Evolutionary conservation across 2,113 vertebrate genomes (phyloP), one percentile per base, ranked within the genome.

Genomic region (Phalacrocorax carbo): DNA sequence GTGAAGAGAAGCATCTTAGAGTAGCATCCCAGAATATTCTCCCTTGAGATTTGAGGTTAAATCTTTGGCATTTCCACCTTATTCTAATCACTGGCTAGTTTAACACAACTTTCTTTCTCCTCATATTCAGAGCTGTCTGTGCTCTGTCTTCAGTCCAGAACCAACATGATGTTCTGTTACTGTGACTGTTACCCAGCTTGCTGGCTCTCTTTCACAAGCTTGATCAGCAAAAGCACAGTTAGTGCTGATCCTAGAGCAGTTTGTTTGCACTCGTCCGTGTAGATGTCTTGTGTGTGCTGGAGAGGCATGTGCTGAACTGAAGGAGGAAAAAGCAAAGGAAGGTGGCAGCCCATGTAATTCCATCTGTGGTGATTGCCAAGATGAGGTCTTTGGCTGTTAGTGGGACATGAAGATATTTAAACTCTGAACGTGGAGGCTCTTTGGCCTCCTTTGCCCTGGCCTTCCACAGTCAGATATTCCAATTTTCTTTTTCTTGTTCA

Each of bases 191-290:
- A 8, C 0, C 23, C 13, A 66, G 2, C 23, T 80, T 68, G 13
- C 48, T 79, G 38, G 4, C 34, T 54, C 11, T 34, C 54, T 55
- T 86, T 76, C n/a, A 51, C 12, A 68, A 72, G 23, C 29, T 38
- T 44, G 19, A 36, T 80, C 17, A 61, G 38, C 8, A 64, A 64
- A 87, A 76, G 7, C 7, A 10, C 4, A 32, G 19, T n/a, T 79
- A 15, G 23, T 80, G 34, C 48, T 0, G 2, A 7, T 68, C 82
- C n/a, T 86, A 79, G 23, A 79, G 70, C 21, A 23, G 21, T 70
- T 26, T 77, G 26, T 57, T 30, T 75, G 11, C 66, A 5, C 27
- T 58, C 0, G 0, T 78, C 69, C 5, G 0, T 17, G 15, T 54
- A 25, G 34, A 23, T 78, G 22, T 48, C 36, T 64, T 61, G 29